Evolutionary conservation across 1,140 invertebrate genomes (phyloP).

Genomic region (Ceratosolen solmsi): DNA sequence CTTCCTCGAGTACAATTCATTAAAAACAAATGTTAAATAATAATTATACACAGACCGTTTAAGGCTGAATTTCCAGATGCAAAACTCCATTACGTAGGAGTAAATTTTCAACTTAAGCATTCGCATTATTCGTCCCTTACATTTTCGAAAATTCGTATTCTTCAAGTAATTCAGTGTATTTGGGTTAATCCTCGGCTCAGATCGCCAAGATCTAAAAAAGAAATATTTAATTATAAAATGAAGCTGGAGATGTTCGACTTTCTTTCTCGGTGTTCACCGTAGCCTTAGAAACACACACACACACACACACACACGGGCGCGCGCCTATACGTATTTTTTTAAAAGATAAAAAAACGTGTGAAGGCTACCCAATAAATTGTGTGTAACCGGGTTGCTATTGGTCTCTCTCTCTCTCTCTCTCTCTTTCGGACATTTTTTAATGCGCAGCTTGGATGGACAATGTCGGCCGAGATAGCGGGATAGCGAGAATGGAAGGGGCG

Average conservation of each 20-base stretch:
- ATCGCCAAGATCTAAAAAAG: background rate
- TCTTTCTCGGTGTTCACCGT: background rate
- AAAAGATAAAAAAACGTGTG: background rate
- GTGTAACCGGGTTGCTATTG: constrained; percentile 6
- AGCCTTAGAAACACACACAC: too few relatives aligned
- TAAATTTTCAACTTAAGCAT: background rate
- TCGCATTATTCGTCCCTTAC: background rate
- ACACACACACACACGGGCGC: too few relatives aligned
- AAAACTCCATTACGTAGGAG: background rate
- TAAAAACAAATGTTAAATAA: too few relatives aligned
- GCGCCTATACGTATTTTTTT: background rate
- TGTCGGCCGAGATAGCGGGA: background rate
- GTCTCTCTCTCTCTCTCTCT: background rate
- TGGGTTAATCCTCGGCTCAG: background rate
- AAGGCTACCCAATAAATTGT: constrained; percentile 22
- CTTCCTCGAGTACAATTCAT: too few relatives aligned
- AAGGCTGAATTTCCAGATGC: background rate
- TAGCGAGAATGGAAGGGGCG: background rate
- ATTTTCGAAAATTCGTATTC: background rate
- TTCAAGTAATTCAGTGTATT: background rate
- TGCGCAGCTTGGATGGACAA: background rate
- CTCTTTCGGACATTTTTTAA: background rate
- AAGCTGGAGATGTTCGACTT: background rate
- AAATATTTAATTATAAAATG: background rate
- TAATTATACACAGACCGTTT: too few relatives aligned